These are phyloP conservation scores for Alcis repandata DNA, from an alignment of 2,888 invertebrate species.

Conservation along the genomic window DNA sequence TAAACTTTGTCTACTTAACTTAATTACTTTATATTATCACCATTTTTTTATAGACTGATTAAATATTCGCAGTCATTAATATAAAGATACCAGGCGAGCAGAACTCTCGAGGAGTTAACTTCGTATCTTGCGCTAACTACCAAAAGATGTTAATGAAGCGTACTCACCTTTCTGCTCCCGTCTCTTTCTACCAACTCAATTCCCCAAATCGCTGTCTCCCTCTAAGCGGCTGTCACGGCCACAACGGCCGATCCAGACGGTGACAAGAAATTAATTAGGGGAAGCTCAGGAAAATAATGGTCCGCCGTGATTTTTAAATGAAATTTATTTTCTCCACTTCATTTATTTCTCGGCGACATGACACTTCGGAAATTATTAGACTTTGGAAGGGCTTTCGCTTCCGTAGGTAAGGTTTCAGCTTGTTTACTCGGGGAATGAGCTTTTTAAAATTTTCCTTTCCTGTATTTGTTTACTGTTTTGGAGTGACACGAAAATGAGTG, in stretches of 20 bases:
- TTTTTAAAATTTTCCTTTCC: constrained; percentile 43
- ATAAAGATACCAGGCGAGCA: constrained; percentile 73
- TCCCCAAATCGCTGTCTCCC: constrained; percentile 52
- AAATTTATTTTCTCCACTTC: constrained; percentile 85
- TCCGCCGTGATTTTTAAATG: constrained; percentile 85
- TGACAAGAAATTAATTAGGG: constrained; percentile 87
- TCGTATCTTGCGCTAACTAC: constrained; percentile 82
- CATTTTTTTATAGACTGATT: not conserved
- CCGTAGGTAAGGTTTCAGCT: constrained; percentile 69
- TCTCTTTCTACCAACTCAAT: constrained; percentile 55
- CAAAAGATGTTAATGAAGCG: constrained; percentile 84
- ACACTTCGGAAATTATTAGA: constrained; percentile 85
- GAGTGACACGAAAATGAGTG: too few species aligned
- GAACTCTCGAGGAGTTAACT: constrained; percentile 75
- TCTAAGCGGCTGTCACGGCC: constrained; percentile 78
- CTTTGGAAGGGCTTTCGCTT: constrained; percentile 70
- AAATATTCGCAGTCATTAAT: constrained; percentile 76
- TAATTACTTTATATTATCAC: too few species aligned
- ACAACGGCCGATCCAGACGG: constrained; percentile 81
- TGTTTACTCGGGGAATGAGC: constrained; percentile 65
- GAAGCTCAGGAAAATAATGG: constrained; percentile 84
- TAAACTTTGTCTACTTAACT: too few species aligned
- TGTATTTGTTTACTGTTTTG: constrained; percentile 45
- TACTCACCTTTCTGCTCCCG: constrained; percentile 71
- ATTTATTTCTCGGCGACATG: constrained; percentile 84